Conservation (phyloP, 2,888 invertebrate genomes). For the Mythimna loreyi region DNA sequence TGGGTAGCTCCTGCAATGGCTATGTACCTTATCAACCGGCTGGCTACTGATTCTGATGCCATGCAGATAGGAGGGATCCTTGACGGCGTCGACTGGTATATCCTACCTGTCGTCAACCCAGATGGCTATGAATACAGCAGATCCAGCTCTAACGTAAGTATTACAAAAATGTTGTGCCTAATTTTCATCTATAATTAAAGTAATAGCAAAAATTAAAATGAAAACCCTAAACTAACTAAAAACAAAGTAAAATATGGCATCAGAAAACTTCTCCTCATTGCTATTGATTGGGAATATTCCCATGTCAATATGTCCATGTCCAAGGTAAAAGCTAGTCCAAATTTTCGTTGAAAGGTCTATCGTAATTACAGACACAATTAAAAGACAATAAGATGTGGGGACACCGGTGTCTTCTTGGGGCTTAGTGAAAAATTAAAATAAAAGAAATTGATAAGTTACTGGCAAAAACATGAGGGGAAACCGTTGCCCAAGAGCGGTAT, state of each 20-base stretch:
- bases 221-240: too few relatives aligned
- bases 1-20: conserved; percentile 92
- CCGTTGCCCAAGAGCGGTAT: not conserved
- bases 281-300: too few relatives aligned
- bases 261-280: too few relatives aligned
- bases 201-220: too few relatives aligned
- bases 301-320: too few relatives aligned
- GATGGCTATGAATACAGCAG: conserved; percentile 93
- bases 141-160: conserved; percentile 73
- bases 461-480: not conserved
- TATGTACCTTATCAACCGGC: conserved; percentile 90
- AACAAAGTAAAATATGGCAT: too few relatives aligned
- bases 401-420: too few relatives aligned
- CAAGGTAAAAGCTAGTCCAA: too few relatives aligned
- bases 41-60: conserved; percentile 80
- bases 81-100: conserved; percentile 92
- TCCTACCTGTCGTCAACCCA: conserved; percentile 93
- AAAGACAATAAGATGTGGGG: too few relatives aligned
- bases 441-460: not conserved
- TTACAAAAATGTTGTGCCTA: not conserved
- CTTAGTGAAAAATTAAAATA: not conserved
- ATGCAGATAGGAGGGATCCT: conserved; percentile 80
- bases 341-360: too few relatives aligned
- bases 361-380: too few relatives aligned
- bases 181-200: too few relatives aligned